Conservation (phyloP, 2,797 vertebrate genomes). For the Enteromius trimaculatus region DNA sequence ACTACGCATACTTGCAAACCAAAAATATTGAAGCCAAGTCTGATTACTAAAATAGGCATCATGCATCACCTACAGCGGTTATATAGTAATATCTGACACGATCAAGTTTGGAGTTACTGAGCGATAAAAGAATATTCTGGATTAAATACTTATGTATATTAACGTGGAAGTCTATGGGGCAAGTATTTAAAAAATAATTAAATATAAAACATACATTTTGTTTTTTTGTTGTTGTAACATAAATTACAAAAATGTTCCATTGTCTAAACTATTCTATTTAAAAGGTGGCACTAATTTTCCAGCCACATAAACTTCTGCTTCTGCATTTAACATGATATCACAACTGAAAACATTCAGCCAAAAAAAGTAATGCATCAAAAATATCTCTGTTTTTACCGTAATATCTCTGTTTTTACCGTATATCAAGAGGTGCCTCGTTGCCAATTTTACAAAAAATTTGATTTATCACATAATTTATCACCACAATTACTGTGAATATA, state of each 20-base stretch:
- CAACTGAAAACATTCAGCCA: not conserved
- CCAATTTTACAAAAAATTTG: not conserved
- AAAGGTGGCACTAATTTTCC: not conserved
- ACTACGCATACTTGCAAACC: slow-evolving; percentile 27
- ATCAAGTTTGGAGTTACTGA: not conserved
- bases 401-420: not conserved
- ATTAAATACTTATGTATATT: not conserved
- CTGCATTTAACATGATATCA: not conserved
- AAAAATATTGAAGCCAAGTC: slow-evolving; percentile 21
- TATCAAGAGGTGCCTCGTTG: not conserved
- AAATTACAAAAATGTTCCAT: not conserved
- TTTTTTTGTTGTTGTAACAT: not conserved
- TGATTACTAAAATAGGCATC: slow-evolving; percentile 22
- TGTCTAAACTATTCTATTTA: not conserved
- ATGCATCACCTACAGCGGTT: not conserved
- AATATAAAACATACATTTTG: not conserved
- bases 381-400: not conserved
- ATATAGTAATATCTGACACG: not conserved
- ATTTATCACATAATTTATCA: not conserved
- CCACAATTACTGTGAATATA: not conserved
- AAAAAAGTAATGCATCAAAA: not conserved
- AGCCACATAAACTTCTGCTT: not conserved
- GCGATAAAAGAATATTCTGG: not conserved
- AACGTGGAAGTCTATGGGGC: not conserved
- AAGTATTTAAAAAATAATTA: not conserved